Evolutionary conservation across 2,113 vertebrate species (phyloP).

Genomic region (Syngnathus floridae): DNA sequence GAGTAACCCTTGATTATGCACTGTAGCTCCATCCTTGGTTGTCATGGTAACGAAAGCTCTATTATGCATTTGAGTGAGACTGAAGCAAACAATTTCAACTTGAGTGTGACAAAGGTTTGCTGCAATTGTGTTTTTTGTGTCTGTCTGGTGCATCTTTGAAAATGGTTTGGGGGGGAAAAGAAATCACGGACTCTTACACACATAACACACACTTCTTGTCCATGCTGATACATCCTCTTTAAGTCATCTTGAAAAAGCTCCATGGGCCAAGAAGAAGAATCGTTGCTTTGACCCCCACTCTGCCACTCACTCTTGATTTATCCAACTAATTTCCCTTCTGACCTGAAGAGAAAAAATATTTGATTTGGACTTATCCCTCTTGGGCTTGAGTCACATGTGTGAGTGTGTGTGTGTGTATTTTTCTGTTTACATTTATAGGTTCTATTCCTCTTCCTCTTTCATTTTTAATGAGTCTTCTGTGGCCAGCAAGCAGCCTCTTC

Average conservation of each 20-base stretch:
- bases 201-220: constrained; percentile 10
- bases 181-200: neutral
- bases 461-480: constrained; percentile 56
- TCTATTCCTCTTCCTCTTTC: constrained; percentile 22
- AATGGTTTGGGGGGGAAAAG: neutral
- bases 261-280: constrained; percentile 11
- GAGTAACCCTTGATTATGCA: neutral
- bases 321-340: constrained; percentile 34
- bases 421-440: constrained; percentile 35
- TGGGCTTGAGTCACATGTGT: constrained; percentile 7
- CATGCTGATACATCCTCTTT: constrained; percentile 25
- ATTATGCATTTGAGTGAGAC: neutral
- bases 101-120: neutral
- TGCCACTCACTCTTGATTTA: constrained; percentile 30
- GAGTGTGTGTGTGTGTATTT: constrained; percentile 15
- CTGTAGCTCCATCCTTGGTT: neutral
- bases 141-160: neutral
- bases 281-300: constrained; percentile 27
- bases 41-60: neutral
- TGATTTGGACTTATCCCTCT: neutral
- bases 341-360: constrained; percentile 24
- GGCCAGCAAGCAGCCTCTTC: constrained; percentile 17
- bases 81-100: neutral
- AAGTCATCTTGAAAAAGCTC: constrained; percentile 34
- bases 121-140: neutral